Evolutionary conservation across 2,888 invertebrate genomes (phyloP), one percentile per base, ranked within the genome.

Genomic region (Hesperia comma): DNA sequence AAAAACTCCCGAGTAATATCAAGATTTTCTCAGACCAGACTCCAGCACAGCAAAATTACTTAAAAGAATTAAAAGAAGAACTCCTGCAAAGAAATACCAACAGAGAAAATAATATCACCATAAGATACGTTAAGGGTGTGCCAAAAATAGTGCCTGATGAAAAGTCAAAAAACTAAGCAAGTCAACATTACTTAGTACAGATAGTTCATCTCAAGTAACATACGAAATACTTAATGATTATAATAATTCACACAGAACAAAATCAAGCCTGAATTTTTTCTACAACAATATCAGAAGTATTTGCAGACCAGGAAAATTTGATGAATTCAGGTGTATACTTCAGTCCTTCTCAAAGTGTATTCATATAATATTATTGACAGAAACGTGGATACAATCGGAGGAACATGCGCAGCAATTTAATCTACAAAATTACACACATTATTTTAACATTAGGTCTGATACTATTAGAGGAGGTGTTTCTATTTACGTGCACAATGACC

Each of bases 271-370:
- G 3, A 68, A 63, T 21, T 72, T 73, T 37, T 60, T 76, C 3
- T 75, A 76, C 55, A 43, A 69, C 8, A 75, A 74, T 58, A 70
- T 69, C 6, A 53, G 74, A 57, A 76, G 75, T 40, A 71, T 75
- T 10, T 55, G 70, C 5, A 75, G 69, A 49, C 49, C 49, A 33
- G 71, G 72, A 8, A 74, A 72, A 70, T 57, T 74, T 21, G 73
- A 72, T 37, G 73, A 73, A 60, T 46, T 74, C 0, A 70, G 69
- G 69, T 72, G 71, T 54, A 69, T 72, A 15, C 10, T 76, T 6
- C 17, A 57, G 12, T 64, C 72, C 2, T 61, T 72, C 10, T 14
- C 51, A 14, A 67, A 43, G 1, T 76, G 75, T 19, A 49, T 49
- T 3, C 49, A 49, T 19, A 10, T 49, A 0, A 49, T 49, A 17